These are phyloP conservation scores for Echiichthys vipera DNA, from an alignment of 2,797 vertebrate species.

Conservation along the genomic window DNA sequence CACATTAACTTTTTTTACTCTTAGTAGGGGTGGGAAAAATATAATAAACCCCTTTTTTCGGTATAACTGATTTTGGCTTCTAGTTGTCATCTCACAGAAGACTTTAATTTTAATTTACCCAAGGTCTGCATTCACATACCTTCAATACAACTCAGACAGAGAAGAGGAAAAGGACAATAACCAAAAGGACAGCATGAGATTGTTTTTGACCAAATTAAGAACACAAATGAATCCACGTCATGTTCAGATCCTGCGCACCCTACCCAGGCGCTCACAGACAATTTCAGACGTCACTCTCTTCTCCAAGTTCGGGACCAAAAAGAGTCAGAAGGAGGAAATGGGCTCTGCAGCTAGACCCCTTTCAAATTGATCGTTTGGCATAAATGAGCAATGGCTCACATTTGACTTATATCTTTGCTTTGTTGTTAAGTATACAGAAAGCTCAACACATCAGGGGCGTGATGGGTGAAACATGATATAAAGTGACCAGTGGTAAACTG, in stretches of 20 bases:
- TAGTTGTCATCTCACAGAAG: slow-evolving; percentile 22
- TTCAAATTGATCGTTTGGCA: background rate
- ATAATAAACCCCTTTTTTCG: slow-evolving; percentile 83
- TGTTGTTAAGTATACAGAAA: background rate
- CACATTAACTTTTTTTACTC: slow-evolving; percentile 74
- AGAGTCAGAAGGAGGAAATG: too few species aligned
- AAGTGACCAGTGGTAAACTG: background rate
- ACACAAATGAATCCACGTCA: too few species aligned
- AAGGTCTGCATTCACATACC: background rate
- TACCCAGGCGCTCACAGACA: too few species aligned
- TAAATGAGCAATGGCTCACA: background rate
- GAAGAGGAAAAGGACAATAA: too few species aligned
- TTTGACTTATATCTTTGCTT: background rate
- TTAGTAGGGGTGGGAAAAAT: slow-evolving; percentile 71
- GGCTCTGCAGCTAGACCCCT: too few species aligned
- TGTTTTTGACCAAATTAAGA: too few species aligned
- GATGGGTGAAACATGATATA: background rate
- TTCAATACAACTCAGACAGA: too few species aligned
- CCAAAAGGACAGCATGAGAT: too few species aligned
- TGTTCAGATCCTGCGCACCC: too few species aligned
- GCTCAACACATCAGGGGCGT: background rate
- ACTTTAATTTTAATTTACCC: background rate
- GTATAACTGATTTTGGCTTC: slow-evolving; percentile 50
- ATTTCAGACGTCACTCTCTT: too few species aligned
- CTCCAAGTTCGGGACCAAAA: too few species aligned